Evolutionary conservation across 2,888 invertebrate species (phyloP), one percentile per base, ranked within the genome.

Genomic region (Ectemnius continuus): DNA sequence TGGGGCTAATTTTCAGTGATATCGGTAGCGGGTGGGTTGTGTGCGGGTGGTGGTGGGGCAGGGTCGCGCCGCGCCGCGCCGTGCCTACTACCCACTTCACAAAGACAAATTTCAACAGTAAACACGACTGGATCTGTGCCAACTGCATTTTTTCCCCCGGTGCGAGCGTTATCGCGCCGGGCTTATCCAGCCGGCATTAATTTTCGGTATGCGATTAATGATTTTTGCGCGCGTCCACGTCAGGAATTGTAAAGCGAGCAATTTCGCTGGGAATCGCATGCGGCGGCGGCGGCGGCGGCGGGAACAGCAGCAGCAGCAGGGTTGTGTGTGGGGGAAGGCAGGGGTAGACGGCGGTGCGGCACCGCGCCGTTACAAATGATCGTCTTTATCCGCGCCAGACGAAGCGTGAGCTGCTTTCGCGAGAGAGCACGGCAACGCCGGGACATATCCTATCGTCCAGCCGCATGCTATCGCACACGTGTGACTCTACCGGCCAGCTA

Each of bases 91-190:
- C 71, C 80, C 60, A 61, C 69, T 72, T 76, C 84, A 75, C 80
- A 78, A 82, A 83, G 84, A 83, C 84, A 83, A 83, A 83, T 84
- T 83, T 84, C 80, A 82, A 84, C 83, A 77, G 83, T 84, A 83
- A 83, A 83, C 84, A 83, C 73, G 82, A 78, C 83, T 83, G 83
- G 84, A 83, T 80, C 84, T 70, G 70, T 80, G 83, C 83, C 83
- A 83, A 69, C 81, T 73, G 78, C 78, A 84, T 78, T 81, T 84
- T 84, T 82, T 76, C 70, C 70, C 70, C 71, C 1, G 36, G 36
- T 36, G 36, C 36, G 71, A 75, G 65, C 76, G 82, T 83, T 83
- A 84, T 83, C 84, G 82, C 82, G 80, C 76, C 80, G 66, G 63
- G 84, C 83, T 83, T 77, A 83, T 83, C 78, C 82, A 76, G 80